Conservation (phyloP, 2,888 invertebrate species). For the Nebria salina region DNA sequence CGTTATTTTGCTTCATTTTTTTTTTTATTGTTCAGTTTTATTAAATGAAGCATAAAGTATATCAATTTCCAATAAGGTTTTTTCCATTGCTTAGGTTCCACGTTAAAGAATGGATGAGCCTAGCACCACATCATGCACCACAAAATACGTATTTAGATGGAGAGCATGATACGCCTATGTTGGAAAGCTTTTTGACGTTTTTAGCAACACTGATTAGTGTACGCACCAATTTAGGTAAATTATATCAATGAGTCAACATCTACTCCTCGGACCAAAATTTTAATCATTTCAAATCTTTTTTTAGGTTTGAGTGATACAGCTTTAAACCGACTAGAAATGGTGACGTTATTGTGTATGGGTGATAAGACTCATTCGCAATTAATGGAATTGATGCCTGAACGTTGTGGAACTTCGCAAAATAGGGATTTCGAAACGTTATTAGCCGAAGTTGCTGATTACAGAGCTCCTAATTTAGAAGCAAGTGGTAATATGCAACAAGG, state of each 20-base stretch:
- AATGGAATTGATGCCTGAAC: slow-evolving; percentile 94
- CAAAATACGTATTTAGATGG: slow-evolving; percentile 72
- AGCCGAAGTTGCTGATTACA: slow-evolving; percentile 70
- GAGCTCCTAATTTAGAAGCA: slow-evolving; percentile 88
- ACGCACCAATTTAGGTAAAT: slow-evolving; percentile 84
- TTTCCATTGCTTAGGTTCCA: slow-evolving; percentile 76
- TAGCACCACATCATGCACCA: slow-evolving; percentile 74
- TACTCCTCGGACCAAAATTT: not conserved
- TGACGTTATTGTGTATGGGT: slow-evolving; percentile 89
- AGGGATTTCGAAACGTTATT: slow-evolving; percentile 88
- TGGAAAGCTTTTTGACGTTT: slow-evolving; percentile 92
- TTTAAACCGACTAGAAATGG: slow-evolving; percentile 85
- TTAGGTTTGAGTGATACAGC: slow-evolving; percentile 71
- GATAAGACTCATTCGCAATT: slow-evolving; percentile 97
- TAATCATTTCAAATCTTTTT: slow-evolving; percentile 24
- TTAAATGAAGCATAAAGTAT: not conserved
- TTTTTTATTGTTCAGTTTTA: not conserved
- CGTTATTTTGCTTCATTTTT: not conserved
- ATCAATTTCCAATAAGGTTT: not conserved
- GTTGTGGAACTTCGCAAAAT: slow-evolving; percentile 90
- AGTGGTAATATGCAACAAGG: slow-evolving; percentile 82
- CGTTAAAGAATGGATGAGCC: slow-evolving; percentile 85
- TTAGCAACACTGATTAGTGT: slow-evolving; percentile 88
- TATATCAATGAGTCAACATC: not conserved
- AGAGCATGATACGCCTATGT: slow-evolving; percentile 88